A percentile compares a stretch with the other conserved stretches of the same genome.
phyloP scores from a whole-genome alignment of 2,797 vertebrate species.

The Morelia viridis region DNA sequence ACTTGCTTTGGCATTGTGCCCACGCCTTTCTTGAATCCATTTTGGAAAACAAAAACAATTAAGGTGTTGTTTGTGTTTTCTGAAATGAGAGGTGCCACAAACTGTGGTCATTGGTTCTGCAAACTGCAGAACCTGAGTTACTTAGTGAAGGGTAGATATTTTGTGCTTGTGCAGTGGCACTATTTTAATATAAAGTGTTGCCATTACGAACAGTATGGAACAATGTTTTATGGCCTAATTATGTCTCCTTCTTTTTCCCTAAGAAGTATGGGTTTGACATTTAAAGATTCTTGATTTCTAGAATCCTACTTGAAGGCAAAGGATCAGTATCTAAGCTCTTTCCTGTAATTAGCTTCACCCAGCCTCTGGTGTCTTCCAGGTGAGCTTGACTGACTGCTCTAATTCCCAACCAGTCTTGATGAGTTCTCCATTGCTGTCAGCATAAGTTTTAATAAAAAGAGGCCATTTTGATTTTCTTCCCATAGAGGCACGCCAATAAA shows the following conservation, averaged over 20 bases:
- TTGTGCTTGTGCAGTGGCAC: background rate
- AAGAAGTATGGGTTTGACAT: background rate
- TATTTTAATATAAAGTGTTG: background rate
- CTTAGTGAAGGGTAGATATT: background rate
- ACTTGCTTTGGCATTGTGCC: constrained; percentile 6
- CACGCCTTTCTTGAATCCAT: background rate
- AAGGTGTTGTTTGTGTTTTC: background rate
- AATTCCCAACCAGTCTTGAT: background rate
- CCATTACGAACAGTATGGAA: background rate
- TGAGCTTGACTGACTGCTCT: background rate
- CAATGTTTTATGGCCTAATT: background rate
- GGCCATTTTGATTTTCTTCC: background rate
- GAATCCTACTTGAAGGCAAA: background rate
- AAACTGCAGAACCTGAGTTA: background rate
- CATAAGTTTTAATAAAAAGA: background rate
- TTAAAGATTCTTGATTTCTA: background rate
- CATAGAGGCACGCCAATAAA: background rate
- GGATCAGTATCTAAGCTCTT: background rate
- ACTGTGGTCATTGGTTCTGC: background rate
- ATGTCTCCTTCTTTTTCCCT: background rate
- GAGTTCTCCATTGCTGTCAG: background rate
- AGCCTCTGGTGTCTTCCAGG: background rate
- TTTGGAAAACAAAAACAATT: background rate
- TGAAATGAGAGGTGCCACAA: background rate
- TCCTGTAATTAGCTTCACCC: background rate